phyloP scores from a whole-genome alignment of 2,797 vertebrate species.

The Ctenopoma multispine region DNA sequence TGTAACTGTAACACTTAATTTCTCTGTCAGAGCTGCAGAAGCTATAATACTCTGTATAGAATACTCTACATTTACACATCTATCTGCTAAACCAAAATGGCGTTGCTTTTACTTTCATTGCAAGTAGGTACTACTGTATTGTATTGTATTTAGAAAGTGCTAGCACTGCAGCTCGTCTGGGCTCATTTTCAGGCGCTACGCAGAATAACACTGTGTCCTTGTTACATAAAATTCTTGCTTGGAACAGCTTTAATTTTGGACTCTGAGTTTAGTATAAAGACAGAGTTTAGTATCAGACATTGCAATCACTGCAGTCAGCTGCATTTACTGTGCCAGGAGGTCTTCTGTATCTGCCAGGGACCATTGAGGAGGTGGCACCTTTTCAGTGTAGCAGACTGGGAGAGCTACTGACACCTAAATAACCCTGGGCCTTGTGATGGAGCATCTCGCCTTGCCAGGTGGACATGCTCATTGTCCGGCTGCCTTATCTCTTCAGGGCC shows the following conservation, averaged over 20 bases:
- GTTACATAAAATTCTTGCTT: constrained; percentile 38
- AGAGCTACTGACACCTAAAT: constrained; percentile 64
- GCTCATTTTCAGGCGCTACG: constrained; percentile 38
- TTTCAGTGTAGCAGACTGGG: constrained; percentile 41
- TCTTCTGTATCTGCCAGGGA: constrained; percentile 55
- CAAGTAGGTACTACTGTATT: not conserved
- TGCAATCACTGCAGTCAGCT: constrained; percentile 27
- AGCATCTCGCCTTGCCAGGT: constrained; percentile 64
- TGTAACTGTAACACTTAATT: too few relatives aligned
- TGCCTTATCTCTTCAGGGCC: constrained; percentile 76
- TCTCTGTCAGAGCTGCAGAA: not conserved
- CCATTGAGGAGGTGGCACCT: constrained; percentile 57
- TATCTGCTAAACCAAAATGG: not conserved
- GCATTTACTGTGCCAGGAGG: constrained; percentile 40
- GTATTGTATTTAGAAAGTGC: constrained; percentile 7
- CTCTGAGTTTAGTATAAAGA: constrained; percentile 27
- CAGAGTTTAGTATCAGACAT: constrained; percentile 31
- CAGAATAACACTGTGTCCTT: constrained; percentile 31
- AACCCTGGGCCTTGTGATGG: constrained; percentile 68
- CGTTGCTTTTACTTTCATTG: constrained; percentile 9
- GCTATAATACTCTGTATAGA: not conserved
- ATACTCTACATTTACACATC: not conserved
- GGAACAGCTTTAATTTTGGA: constrained; percentile 48
- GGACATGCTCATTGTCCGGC: constrained; percentile 76
- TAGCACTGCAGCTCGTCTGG: constrained; percentile 16